Conservation (phyloP, 2,797 vertebrate genomes). For the Coendou prehensilis region DNA sequence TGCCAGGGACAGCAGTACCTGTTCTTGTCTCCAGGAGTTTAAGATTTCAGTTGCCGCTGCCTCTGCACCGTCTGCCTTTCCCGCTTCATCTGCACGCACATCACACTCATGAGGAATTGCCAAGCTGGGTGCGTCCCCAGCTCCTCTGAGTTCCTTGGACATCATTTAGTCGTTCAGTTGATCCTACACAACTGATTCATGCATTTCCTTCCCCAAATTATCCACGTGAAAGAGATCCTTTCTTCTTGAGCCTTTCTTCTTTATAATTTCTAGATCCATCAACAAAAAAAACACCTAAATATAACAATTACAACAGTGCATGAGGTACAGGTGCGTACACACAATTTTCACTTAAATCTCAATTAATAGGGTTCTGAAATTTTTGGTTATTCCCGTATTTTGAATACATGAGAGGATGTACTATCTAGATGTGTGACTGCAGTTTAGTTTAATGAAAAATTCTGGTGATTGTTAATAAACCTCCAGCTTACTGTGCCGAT, state of each 20-base stretch:
- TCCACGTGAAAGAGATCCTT: neutral
- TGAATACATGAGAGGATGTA: neutral
- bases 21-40: neutral
- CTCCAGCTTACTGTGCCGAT: neutral
- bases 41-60: neutral
- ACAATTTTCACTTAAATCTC: neutral
- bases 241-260: neutral
- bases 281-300: neutral
- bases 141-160: neutral
- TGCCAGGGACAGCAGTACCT: fast-evolving
- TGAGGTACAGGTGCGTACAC: fast-evolving
- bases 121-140: fast-evolving
- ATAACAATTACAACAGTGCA: fast-evolving
- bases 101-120: fast-evolving
- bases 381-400: neutral
- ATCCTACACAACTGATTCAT: fast-evolving
- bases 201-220: neutral
- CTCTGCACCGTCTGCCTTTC: neutral
- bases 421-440: neutral
- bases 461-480: neutral
- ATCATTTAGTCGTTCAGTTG: neutral
- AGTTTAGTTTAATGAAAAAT: neutral
- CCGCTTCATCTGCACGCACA: fast-evolving
- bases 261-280: neutral
- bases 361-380: neutral